Evolutionary conservation across 2,888 invertebrate genomes (phyloP), one percentile per base, ranked within the genome.

Genomic region (Frankliniella fusca): DNA sequence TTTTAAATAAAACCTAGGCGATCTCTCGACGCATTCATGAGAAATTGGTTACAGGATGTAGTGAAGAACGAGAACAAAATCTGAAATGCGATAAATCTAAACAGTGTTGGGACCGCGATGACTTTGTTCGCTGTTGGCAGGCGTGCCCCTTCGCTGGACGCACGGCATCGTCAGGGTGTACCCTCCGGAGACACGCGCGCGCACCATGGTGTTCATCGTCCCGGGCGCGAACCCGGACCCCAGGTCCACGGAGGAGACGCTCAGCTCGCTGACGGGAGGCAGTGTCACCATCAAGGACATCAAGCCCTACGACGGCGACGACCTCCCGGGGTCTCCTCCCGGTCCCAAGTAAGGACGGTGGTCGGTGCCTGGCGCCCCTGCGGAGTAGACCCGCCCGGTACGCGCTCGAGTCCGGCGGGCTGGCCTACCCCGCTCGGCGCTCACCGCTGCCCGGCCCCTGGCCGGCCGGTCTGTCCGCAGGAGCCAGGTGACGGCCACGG

Each of bases 151-250:
- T 86, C 89, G 93, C 83, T 93, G 90, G 84, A 92, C 93, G 27
- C 92, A 92, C 61, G 93, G 94, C 20, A 91, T 92, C 83, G 92
- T 97, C 10, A 92, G 93, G 85, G 90, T 96, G 83, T 94, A 93
- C 88, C 94, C 94, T 81, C 93, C 94, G 84, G 96, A 93, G 86
- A 92, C 92, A 85, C 92, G 93, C 83, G 93, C 93, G 11, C 90
- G 94, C 83, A 93, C 93, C 65, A 93, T 96, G 89, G 92, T 93
- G 27, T 96, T 96, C 87, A 93, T 96, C 83, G 93, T 96, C 70
- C 94, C 95, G 8, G 94, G 94, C 80, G 90, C 91, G 82, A 92
- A 94, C 87, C 93, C 93, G 12, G 93, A 96, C 88, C 92, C 92
- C 84, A 89, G 89, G 82, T 93, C 93, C 85, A 91, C 95, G 23